phyloP scores from a whole-genome alignment of 2,113 vertebrate genomes.

The Syngnathus floridae region DNA sequence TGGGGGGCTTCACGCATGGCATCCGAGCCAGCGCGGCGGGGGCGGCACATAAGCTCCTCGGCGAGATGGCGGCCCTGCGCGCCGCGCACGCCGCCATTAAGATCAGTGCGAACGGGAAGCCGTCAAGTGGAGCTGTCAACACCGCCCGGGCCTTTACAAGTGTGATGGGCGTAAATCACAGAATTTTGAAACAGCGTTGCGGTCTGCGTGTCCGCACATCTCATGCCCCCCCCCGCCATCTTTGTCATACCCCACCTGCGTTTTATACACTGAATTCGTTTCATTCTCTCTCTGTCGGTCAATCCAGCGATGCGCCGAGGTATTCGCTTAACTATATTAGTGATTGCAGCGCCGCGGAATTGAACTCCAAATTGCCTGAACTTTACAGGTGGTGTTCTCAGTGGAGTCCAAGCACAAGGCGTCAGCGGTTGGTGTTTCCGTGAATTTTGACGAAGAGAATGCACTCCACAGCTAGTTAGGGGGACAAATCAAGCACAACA shows the following conservation, averaged over 20 bases:
- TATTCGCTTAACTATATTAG: too few species aligned
- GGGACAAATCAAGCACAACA: constrained; percentile 69
- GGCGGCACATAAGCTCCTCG: constrained; percentile 3
- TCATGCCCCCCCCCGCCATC: constrained; percentile 32
- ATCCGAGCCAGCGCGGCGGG: not conserved
- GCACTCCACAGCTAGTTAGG: constrained; percentile 48
- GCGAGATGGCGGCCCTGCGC: constrained; percentile 5
- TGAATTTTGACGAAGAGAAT: not conserved
- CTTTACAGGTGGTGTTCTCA: too few species aligned
- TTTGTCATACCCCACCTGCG: constrained; percentile 29
- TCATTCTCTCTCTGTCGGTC: constrained; percentile 12
- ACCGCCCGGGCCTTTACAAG: constrained; percentile 67
- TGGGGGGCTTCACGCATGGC: not conserved
- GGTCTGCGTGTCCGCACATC: constrained; percentile 56
- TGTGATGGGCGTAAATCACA: constrained; percentile 72
- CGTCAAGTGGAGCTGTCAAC: constrained; percentile 71
- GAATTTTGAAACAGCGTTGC: constrained; percentile 69
- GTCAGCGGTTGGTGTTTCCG: not conserved
- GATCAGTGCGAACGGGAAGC: constrained; percentile 62
- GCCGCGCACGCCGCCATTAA: constrained; percentile 42
- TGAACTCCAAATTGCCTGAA: too few species aligned
- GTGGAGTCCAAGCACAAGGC: too few species aligned
- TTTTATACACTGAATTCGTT: constrained; percentile 16
- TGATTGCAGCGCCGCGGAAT: too few species aligned
- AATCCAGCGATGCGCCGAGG: not conserved